These are phyloP conservation scores for Cinclus mexicanus DNA, from an alignment of 2,113 vertebrate genomes.

Conservation along the genomic window DNA sequence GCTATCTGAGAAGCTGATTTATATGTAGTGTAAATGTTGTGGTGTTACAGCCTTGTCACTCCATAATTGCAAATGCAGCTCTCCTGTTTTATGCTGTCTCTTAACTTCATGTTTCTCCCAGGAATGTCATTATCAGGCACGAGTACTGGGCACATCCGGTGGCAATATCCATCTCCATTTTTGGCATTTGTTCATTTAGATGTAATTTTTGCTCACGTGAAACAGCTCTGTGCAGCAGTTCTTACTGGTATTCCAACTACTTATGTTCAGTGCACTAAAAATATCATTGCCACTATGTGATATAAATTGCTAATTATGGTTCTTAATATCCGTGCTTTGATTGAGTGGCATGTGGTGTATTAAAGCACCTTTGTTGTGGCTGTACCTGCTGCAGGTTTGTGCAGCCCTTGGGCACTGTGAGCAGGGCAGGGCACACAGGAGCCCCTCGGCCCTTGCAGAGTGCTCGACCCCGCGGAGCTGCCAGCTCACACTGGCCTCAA, in stretches of 20 bases:
- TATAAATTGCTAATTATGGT: not conserved
- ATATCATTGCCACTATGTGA: not conserved
- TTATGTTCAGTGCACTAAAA: not conserved
- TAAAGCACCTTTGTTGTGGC: accelerated
- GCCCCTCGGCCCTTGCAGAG: too few species aligned
- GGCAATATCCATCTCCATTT: not conserved
- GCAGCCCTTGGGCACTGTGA: not conserved
- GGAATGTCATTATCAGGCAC: not conserved
- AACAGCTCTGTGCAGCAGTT: not conserved
- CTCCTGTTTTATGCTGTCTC: slow-evolving; percentile 33
- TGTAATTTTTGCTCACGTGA: not conserved
- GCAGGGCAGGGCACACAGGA: not conserved
- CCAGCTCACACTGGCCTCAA: not conserved
- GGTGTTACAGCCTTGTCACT: not conserved
- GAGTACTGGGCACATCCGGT: not conserved
- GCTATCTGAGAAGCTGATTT: slow-evolving; percentile 1
- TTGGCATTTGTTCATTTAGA: not conserved
- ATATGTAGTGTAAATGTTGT: slow-evolving; percentile 30
- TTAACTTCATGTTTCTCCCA: not conserved
- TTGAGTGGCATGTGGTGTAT: not conserved
- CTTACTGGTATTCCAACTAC: not conserved
- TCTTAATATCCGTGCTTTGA: not conserved
- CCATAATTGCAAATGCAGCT: not conserved
- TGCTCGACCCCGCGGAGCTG: accelerated
- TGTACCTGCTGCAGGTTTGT: not conserved